A percentile compares a stretch with the other conserved stretches of the same genome.
phyloP scores from a whole-genome alignment of 2,888 invertebrate species.

The Temnothorax ravouxi region DNA sequence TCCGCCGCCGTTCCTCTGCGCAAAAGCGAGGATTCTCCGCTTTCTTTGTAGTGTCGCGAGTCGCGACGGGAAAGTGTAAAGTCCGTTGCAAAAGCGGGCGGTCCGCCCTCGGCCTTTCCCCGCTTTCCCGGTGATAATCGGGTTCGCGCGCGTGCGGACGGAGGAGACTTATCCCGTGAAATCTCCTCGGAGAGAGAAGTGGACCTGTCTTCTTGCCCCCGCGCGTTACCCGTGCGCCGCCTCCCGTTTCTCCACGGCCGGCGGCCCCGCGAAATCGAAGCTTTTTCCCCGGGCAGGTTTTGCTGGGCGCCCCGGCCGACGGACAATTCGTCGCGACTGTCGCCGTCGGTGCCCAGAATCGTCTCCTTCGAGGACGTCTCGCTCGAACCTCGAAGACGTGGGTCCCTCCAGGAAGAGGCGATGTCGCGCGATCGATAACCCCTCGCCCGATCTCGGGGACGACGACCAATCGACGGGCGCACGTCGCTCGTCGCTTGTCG shows the following conservation, averaged over 20 bases:
- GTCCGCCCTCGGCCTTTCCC: constrained; percentile 37
- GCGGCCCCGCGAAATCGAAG: neutral
- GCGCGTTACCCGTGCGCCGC: neutral
- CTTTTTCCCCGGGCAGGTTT: neutral
- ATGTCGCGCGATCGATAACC: constrained; percentile 74
- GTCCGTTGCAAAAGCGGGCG: constrained; percentile 52
- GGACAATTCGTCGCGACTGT: neutral
- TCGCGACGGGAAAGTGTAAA: constrained; percentile 72
- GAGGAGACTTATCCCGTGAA: neutral
- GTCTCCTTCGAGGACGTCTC: neutral
- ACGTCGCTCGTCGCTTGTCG: neutral
- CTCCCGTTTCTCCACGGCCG: too few relatives aligned
- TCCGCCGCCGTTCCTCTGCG: constrained; percentile 77
- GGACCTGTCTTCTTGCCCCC: neutral
- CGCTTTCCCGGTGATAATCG: constrained; percentile 42
- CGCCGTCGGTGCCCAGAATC: neutral
- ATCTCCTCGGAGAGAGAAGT: neutral
- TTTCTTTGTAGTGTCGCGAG: constrained; percentile 73
- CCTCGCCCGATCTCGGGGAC: constrained; percentile 62
- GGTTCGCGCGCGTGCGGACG: constrained; percentile 23
- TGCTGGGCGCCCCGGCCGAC: neutral
- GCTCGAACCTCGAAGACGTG: neutral
- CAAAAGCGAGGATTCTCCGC: constrained; percentile 73
- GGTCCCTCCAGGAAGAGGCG: constrained; percentile 14
- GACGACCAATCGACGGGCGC: constrained; percentile 30